Conservation (phyloP, 1,140 invertebrate species). For the Aricia agestis region DNA sequence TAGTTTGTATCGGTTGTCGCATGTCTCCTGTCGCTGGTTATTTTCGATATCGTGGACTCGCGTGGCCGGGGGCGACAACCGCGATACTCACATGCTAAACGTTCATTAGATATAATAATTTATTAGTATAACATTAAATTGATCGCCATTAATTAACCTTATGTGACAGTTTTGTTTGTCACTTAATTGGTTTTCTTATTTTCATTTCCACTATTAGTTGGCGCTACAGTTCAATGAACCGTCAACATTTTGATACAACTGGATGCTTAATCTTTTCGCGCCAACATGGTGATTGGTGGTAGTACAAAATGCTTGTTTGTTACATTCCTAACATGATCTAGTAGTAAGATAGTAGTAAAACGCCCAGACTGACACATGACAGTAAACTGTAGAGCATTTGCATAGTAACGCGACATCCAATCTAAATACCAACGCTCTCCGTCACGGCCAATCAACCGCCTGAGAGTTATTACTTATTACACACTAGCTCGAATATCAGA, state of each 20-base stretch:
- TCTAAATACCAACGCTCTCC: background rate
- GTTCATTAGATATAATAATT: background rate
- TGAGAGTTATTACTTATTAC: slow-evolving; percentile 15
- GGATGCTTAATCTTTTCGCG: no score
- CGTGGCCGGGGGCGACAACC: slow-evolving; percentile 2
- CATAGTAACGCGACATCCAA: background rate
- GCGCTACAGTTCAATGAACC: no score
- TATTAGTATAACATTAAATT: background rate
- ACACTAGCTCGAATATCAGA: no score
- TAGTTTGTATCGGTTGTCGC: no score
- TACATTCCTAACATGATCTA: background rate
- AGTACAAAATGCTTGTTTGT: background rate
- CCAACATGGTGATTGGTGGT: background rate
- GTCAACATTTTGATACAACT: no score
- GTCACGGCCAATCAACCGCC: background rate
- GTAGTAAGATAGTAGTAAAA: background rate
- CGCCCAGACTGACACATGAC: background rate
- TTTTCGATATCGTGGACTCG: background rate
- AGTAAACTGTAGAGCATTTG: background rate
- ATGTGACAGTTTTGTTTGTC: no score
- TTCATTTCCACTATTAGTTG: no score
- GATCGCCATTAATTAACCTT: no score
- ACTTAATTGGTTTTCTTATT: no score
- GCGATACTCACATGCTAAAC: background rate
- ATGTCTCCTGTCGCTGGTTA: background rate